phyloP scores from a whole-genome alignment of 1,140 invertebrate species.

The Neodiprion pinetum region DNA sequence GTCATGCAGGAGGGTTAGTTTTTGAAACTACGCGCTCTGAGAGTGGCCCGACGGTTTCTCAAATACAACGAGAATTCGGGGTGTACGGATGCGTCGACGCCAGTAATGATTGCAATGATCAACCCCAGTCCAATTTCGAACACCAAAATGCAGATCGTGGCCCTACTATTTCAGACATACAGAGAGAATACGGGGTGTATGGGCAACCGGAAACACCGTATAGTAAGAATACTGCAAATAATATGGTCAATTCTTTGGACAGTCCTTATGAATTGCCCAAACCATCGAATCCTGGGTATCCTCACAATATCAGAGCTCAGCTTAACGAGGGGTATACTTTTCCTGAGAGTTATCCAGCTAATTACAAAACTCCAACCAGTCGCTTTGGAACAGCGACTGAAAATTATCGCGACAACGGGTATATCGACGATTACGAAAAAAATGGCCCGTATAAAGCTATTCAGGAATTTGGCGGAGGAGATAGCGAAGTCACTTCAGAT shows the following conservation, averaged over 20 bases:
- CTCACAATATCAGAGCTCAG: conserved; percentile 32
- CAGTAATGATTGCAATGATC: conserved; percentile 28
- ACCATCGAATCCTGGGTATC: conserved; percentile 33
- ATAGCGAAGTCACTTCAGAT: conserved; percentile 41
- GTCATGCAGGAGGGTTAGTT: conserved; percentile 29
- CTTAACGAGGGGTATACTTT: conserved; percentile 36
- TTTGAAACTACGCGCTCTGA: conserved; percentile 24
- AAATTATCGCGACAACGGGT: conserved; percentile 48
- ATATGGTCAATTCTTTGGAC: conserved; percentile 29
- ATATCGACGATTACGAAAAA: conserved; percentile 44
- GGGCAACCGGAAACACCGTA: conserved; percentile 33
- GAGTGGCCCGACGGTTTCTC: conserved; percentile 32
- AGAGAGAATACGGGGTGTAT: conserved; percentile 37
- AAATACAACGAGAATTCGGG: conserved; percentile 39
- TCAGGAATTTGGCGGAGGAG: conserved; percentile 38
- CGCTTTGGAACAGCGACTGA: conserved; percentile 44
- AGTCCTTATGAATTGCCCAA: conserved; percentile 43
- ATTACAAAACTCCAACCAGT: conserved; percentile 53
- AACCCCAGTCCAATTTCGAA: conserved; percentile 26
- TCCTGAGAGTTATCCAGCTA: conserved; percentile 38
- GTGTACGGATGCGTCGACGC: conserved; percentile 29
- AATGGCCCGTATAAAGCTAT: conserved; percentile 36
- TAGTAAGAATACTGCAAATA: conserved; percentile 34
- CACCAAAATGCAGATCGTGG: conserved; percentile 30
- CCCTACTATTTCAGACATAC: conserved; percentile 33